These are phyloP conservation scores for Halcyon chelicuti DNA, from an alignment of 2,797 vertebrate species.

Conservation along the genomic window DNA sequence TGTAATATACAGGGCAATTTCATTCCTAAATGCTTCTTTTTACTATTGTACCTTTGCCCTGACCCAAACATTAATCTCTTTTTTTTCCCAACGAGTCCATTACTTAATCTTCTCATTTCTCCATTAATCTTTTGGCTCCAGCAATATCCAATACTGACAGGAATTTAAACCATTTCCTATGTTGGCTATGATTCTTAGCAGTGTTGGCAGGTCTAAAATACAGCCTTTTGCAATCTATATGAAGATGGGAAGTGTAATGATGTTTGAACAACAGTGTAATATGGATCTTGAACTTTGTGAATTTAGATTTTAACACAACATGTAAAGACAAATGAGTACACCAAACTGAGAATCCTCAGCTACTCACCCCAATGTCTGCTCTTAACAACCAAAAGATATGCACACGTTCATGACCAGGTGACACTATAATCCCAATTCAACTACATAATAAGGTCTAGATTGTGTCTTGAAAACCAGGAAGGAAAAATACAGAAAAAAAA, in stretches of 20 bases:
- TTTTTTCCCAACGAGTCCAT: background rate
- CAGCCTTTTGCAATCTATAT: background rate
- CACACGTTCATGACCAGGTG: rapidly evolving
- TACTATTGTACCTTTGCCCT: background rate
- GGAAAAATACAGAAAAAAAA: background rate
- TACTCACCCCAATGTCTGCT: background rate
- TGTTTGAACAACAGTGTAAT: background rate
- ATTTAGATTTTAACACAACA: background rate
- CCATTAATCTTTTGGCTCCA: slow-evolving; percentile 27
- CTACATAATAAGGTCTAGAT: background rate
- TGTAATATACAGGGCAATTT: background rate
- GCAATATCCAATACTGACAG: background rate
- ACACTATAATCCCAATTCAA: background rate
- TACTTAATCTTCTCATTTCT: slow-evolving; percentile 28
- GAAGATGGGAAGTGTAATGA: slow-evolving; percentile 10
- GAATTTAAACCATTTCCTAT: slow-evolving; percentile 19
- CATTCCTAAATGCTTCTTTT: slow-evolving; percentile 4
- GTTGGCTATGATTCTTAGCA: background rate
- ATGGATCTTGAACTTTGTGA: background rate
- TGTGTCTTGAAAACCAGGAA: background rate
- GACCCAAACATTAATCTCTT: background rate
- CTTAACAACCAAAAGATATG: background rate
- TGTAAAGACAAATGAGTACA: background rate
- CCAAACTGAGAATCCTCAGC: background rate
- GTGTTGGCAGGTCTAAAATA: slow-evolving; percentile 24